phyloP scores from a whole-genome alignment of 2,797 vertebrate species.

The Syngnathus acus region DNA sequence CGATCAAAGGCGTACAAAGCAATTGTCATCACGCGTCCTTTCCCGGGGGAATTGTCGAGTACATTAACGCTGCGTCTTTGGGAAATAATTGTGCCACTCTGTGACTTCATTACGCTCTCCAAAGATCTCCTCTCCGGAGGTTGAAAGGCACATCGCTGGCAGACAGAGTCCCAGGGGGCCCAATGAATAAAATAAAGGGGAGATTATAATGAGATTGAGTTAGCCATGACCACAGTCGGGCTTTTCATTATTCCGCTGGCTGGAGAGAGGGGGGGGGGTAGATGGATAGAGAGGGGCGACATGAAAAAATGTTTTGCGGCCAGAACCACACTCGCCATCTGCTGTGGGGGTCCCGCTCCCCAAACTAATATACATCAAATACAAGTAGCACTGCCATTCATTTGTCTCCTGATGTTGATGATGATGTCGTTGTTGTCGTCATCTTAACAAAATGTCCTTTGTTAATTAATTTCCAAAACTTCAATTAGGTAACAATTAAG shows the following conservation, averaged over 20 bases:
- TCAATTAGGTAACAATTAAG: too few species aligned
- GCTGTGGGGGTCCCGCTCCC: slow-evolving; percentile 66
- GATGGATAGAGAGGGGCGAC: slow-evolving; percentile 50
- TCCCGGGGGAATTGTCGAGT: slow-evolving; percentile 75
- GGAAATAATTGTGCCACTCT: slow-evolving; percentile 81
- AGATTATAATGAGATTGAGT: slow-evolving; percentile 94
- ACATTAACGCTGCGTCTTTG: slow-evolving; percentile 79
- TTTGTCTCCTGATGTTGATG: neutral
- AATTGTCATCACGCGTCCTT: slow-evolving; percentile 72
- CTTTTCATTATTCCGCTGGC: slow-evolving; percentile 73
- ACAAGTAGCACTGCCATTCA: neutral
- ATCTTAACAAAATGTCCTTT: too few species aligned
- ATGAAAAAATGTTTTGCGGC: slow-evolving; percentile 76
- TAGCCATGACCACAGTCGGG: slow-evolving; percentile 82
- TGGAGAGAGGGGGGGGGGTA: slow-evolving; percentile 37
- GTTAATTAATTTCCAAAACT: too few species aligned
- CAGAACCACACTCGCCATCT: slow-evolving; percentile 77
- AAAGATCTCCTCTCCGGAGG: slow-evolving; percentile 79
- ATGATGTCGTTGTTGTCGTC: neutral
- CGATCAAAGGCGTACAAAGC: slow-evolving; percentile 82
- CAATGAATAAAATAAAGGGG: slow-evolving; percentile 78
- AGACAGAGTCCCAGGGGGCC: slow-evolving; percentile 79
- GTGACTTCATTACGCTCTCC: slow-evolving; percentile 80
- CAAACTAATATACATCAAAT: slow-evolving; percentile 29
- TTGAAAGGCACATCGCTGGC: slow-evolving; percentile 80